phyloP scores from a whole-genome alignment of 2,113 vertebrate species.

The Nymphicus hollandicus region DNA sequence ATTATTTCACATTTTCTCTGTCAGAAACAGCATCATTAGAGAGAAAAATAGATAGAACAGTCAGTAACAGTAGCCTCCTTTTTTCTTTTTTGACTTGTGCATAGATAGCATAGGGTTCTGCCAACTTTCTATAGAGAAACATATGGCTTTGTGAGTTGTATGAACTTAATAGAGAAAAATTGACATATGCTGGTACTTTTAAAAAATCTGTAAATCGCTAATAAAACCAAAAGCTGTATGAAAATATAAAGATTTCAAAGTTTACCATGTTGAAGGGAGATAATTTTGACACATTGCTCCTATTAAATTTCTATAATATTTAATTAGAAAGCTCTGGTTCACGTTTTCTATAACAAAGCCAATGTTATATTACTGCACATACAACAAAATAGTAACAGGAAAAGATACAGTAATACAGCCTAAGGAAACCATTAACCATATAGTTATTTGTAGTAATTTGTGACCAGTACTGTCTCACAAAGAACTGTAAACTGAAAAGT shows the following conservation, averaged over 20 bases:
- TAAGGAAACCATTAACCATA: not conserved
- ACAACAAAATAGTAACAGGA: not conserved
- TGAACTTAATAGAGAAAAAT: not conserved
- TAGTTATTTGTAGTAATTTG: not conserved
- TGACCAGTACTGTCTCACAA: not conserved
- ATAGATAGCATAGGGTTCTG: not conserved
- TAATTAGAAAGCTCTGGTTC: not conserved
- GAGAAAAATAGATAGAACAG: not conserved
- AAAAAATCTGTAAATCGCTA: constrained; percentile 6
- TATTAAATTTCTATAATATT: constrained; percentile 16
- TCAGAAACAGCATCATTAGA: not conserved
- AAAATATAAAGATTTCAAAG: not conserved
- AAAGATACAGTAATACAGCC: not conserved
- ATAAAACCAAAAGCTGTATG: not conserved
- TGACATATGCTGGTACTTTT: not conserved
- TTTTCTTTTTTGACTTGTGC: not conserved
- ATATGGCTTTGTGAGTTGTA: not conserved
- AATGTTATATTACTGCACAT: not conserved
- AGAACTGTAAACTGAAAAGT: not conserved
- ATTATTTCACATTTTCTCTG: not conserved
- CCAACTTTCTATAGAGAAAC: not conserved
- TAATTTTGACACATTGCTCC: not conserved
- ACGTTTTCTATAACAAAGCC: not conserved
- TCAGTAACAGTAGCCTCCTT: not conserved
- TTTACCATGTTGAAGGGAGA: not conserved